phyloP scores from a whole-genome alignment of 2,888 invertebrate genomes.

The Drosophila stalkeri region DNA sequence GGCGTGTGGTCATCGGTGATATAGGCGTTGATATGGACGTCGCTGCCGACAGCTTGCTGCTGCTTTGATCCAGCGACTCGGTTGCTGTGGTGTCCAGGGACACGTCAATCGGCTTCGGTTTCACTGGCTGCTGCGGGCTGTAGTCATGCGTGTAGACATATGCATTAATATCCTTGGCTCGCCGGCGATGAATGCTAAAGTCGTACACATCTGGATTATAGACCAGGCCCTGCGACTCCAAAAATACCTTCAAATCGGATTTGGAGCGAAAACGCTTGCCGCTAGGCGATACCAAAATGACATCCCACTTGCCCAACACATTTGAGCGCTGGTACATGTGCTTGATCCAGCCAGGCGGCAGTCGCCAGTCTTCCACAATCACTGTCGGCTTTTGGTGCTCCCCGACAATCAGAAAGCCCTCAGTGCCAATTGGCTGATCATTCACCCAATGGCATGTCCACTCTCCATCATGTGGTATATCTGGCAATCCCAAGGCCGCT shows the following conservation, averaged over 20 bases:
- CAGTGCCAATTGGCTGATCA: conserved; percentile 88
- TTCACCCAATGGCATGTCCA: conserved; percentile 90
- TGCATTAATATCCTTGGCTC: conserved; percentile 85
- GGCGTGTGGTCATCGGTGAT: conserved; percentile 28
- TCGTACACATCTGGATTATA: conserved; percentile 87
- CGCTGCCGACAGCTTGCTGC: conserved; percentile 27
- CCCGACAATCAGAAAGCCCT: conserved; percentile 85
- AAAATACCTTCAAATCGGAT: conserved; percentile 86
- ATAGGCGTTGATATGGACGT: conserved; percentile 46
- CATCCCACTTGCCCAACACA: conserved; percentile 92
- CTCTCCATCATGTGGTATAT: conserved; percentile 86
- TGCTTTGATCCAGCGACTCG: conserved; percentile 37
- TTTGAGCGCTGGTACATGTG: conserved; percentile 91
- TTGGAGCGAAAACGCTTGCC: conserved; percentile 88
- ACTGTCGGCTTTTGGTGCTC: conserved; percentile 86
- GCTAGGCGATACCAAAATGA: conserved; percentile 89
- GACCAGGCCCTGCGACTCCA: conserved; percentile 84
- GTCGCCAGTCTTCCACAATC: conserved; percentile 90
- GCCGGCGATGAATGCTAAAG: conserved; percentile 87
- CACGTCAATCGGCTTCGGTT: conserved; percentile 68
- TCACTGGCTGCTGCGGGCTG: conserved; percentile 78
- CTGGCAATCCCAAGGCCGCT: conserved; percentile 84
- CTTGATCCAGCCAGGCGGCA: conserved; percentile 92
- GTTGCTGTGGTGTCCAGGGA: conserved; percentile 38
- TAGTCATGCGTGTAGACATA: conserved; percentile 84